Percentiles rank a stretch among this genome's conserved stretches.
Conservation (phyloP, 2,113 vertebrate species). For the Taurulus bubalis region DNA sequence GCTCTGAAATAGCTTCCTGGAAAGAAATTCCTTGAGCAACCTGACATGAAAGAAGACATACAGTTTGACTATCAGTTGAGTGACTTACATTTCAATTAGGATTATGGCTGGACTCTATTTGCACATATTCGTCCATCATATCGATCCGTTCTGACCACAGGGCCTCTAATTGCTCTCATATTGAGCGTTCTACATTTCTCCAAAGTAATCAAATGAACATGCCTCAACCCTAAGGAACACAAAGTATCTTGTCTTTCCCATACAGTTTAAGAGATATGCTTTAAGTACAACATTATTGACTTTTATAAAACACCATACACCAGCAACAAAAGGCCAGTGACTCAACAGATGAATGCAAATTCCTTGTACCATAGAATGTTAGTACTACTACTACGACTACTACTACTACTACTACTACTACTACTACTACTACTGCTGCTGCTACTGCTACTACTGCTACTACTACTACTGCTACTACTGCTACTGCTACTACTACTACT, state of each 20-base stretch:
- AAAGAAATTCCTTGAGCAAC: constrained; percentile 40
- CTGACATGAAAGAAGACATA: constrained; percentile 6
- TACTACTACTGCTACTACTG: no score
- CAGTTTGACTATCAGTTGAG: constrained; percentile 18
- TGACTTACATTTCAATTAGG: constrained; percentile 16
- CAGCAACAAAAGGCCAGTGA: not conserved
- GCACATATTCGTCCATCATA: not conserved
- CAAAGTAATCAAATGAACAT: not conserved
- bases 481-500: no score
- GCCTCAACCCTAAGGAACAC: not conserved
- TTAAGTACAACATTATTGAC: not conserved
- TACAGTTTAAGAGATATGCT: not conserved
- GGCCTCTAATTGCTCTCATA: not conserved
- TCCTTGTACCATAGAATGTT: not conserved
- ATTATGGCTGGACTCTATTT: not conserved
- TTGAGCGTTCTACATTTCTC: constrained; percentile 14
- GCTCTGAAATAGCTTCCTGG: constrained; percentile 61
- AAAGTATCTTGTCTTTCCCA: not conserved
- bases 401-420: no score
- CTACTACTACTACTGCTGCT: no score
- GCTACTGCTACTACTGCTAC: no score
- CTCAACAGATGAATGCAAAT: constrained; percentile 5
- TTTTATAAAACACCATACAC: not conserved
- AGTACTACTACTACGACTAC: constrained; percentile 1
- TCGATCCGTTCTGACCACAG: constrained; percentile 15